Conservation (phyloP, 2,113 vertebrate genomes). For the Dissostichus mawsoni region DNA sequence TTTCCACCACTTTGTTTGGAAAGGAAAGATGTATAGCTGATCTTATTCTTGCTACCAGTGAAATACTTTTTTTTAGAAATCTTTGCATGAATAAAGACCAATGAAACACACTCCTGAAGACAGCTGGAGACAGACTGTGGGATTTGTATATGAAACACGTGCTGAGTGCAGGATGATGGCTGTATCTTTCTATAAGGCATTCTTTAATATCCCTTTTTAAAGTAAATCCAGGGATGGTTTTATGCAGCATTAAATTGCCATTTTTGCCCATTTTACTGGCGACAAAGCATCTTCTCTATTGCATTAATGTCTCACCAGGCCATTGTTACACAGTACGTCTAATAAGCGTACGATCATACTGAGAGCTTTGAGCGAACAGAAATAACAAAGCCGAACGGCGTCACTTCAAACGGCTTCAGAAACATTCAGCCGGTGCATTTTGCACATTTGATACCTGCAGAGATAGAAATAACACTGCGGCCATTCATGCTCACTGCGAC, state of each 20-base stretch:
- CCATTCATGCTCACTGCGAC: not conserved
- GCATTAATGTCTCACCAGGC: not conserved
- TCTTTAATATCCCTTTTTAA: constrained; percentile 14
- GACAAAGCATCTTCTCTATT: constrained; percentile 5
- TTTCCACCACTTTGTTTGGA: constrained; percentile 1
- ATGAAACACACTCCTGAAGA: not conserved
- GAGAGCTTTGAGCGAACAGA: not conserved
- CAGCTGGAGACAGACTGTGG: not conserved
- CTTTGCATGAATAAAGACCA: not conserved
- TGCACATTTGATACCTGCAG: not conserved
- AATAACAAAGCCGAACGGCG: not conserved
- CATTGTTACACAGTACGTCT: not conserved
- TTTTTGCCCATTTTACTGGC: not conserved
- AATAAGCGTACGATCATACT: not conserved
- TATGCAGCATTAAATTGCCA: not conserved
- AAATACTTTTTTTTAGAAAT: constrained; percentile 17
- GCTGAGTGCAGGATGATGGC: not conserved
- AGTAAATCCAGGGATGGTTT: not conserved
- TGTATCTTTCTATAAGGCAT: not conserved
- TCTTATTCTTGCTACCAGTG: constrained; percentile 13
- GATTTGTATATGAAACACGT: constrained; percentile 18
- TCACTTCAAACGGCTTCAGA: not conserved
- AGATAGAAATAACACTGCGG: not conserved
- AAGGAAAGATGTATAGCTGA: not conserved
- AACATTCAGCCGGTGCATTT: not conserved